Evolutionary conservation across 2,888 invertebrate genomes (phyloP).

Genomic region (Macrosoma leucophasiata): DNA sequence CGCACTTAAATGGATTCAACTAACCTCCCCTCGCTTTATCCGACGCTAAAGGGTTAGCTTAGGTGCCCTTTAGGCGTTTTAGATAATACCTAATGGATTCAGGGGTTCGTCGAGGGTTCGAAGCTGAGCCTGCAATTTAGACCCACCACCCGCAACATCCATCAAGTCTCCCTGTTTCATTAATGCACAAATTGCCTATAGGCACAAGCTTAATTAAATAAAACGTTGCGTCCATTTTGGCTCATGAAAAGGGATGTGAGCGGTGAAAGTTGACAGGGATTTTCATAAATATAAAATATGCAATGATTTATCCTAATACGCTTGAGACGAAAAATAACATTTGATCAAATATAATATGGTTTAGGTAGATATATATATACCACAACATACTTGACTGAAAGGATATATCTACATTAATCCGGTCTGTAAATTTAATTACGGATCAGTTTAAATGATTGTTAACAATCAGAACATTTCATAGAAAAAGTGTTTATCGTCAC

Average conservation of each 20-base stretch:
- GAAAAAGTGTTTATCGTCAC: neutral
- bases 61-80: constrained; percentile 40
- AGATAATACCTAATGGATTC: constrained; percentile 42
- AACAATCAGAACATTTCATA: neutral
- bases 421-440: neutral
- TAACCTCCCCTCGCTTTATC: constrained; percentile 36
- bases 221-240: constrained; percentile 1
- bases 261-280: too few relatives aligned
- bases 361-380: too few relatives aligned
- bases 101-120: constrained; percentile 32
- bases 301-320: too few relatives aligned
- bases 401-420: neutral
- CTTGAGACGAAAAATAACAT: too few relatives aligned
- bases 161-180: constrained; percentile 36
- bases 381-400: too few relatives aligned
- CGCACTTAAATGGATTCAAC: constrained; percentile 40
- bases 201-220: constrained; percentile 5
- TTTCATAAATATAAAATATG: too few relatives aligned
- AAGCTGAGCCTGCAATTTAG: constrained; percentile 34
- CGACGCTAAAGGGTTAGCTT: constrained; percentile 35
- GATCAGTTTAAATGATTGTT: neutral
- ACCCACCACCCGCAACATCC: constrained; percentile 31
- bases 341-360: too few relatives aligned
- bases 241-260: too few relatives aligned
- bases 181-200: constrained; percentile 23